Evolutionary conservation across 2,888 invertebrate genomes (phyloP), one percentile per base, ranked within the genome.

Genomic region (Dasypolia templi): DNA sequence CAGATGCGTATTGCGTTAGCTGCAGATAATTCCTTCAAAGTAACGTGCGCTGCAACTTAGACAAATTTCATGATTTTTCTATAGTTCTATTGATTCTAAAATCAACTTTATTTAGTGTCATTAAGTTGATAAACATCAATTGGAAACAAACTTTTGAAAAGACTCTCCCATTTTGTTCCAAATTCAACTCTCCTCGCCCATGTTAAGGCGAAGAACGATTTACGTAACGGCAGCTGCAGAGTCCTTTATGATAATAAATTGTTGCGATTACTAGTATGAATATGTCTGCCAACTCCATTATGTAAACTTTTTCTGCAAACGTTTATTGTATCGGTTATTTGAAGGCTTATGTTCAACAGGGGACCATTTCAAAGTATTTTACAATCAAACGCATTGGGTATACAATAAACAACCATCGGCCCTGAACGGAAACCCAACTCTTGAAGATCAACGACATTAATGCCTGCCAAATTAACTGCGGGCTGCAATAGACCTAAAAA

Each of bases 271-370:
- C 42, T 55, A 39, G 26, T 46, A 68, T 22, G 44, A 39, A 32
- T 46, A 68, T 22, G 44, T 53, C 35, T 59, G 68, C 51, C 14
- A 14, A 59, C 14, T 19, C 7, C 51, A 42, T 42, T 65, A 49
- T 26, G n/a, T 73, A 39, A 29, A 58, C 56, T 39, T 49, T 49
- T 49, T 42, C 39, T 65, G 39, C 32, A n/a, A 65, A 42, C 46
- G 32, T 58, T 42, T 35, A 51, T 44, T 77, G 51, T 58, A 68
- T 29, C 14, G 5, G 29, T 68, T 51, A 75, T 75, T 75, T 19
- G 29, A 44, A 69, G 19, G 29, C 19, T 39, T n/a, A 46, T 55
- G 32, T 77, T 44, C 26, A 42, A 51, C 69, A 44, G 58, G n/a
- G 22, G 17, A 59, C 14, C 44, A 59, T 51, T 58, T 77, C 17